A percentile compares a stretch with the other conserved stretches of the same genome.
phyloP scores from a whole-genome alignment of 1,140 invertebrate species.

The Parasteatoda tepidariorum region DNA sequence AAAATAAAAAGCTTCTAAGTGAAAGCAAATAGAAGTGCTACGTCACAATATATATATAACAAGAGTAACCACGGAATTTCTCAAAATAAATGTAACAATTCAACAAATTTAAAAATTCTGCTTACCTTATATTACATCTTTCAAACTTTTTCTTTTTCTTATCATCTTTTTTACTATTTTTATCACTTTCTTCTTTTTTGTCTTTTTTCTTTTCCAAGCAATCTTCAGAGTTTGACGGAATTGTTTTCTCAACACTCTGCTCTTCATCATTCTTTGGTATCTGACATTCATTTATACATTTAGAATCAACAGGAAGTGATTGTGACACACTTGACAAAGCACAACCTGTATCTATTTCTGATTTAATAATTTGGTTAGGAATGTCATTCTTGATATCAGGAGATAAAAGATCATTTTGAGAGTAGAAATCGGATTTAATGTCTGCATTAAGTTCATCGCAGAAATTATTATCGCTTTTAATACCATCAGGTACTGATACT shows the following conservation, averaged over 20 bases:
- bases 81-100: no score
- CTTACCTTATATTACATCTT: conserved; percentile 67
- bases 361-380: neutral
- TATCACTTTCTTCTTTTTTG: conserved; percentile 63
- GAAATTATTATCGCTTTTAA: conserved; percentile 35
- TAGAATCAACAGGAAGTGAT: neutral
- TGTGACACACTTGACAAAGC: conserved; percentile 59
- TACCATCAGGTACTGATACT: conserved; percentile 23
- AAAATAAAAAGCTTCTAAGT: no score
- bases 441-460: neutral
- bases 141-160: conserved; percentile 61
- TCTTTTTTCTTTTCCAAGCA: conserved; percentile 59
- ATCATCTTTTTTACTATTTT: conserved; percentile 64
- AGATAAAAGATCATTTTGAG: neutral
- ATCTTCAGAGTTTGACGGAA: neutral
- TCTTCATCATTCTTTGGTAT: conserved; percentile 17
- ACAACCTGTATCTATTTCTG: conserved; percentile 18
- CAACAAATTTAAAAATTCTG: conserved; percentile 12
- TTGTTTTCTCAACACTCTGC: neutral
- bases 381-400: conserved; percentile 21
- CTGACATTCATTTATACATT: neutral
- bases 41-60: conserved; percentile 50
- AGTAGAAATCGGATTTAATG: conserved; percentile 26
- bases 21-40: neutral
- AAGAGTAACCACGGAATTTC: no score